phyloP scores from a whole-genome alignment of 2,888 invertebrate genomes.

The Ophion ellenae region DNA sequence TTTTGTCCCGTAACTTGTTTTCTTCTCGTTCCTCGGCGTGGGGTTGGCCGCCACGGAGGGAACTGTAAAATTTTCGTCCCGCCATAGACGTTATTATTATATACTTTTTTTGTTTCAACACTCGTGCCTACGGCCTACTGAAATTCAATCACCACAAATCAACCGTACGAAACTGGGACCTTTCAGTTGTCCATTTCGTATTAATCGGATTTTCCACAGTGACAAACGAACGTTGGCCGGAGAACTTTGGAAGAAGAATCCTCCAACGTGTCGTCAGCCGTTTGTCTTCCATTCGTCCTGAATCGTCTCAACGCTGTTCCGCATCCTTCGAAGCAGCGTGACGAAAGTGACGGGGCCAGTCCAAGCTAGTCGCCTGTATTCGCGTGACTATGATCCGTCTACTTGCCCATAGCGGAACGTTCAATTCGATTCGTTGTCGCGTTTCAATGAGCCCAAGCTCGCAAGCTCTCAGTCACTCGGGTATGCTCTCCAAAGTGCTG shows the following conservation, averaged over 20 bases:
- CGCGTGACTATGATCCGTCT: neutral
- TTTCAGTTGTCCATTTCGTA: neutral
- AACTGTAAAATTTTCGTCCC: conserved; percentile 4
- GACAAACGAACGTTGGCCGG: neutral
- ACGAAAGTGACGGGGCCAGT: too few species aligned
- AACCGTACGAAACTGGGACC: conserved; percentile 34
- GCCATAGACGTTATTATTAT: conserved; percentile 54
- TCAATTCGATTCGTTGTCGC: neutral
- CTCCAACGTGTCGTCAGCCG: too few species aligned
- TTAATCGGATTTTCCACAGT: neutral
- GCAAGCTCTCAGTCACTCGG: conserved; percentile 76
- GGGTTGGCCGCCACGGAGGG: too few species aligned
- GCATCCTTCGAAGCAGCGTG: neutral
- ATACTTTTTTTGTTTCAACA: conserved; percentile 40
- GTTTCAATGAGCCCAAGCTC: conserved; percentile 51
- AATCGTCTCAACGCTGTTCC: neutral
- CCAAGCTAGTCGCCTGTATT: neutral
- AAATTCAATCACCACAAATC: conserved; percentile 20
- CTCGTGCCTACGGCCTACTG: conserved; percentile 60
- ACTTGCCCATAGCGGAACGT: neutral
- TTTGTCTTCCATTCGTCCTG: too few species aligned
- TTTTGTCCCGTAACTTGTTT: neutral
- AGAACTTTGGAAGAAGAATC: too few species aligned
- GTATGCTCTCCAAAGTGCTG: conserved; percentile 81
- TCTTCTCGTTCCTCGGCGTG: neutral